These are phyloP conservation scores for Trachelus troglodyta DNA, from an alignment of 2,888 invertebrate genomes.

Conservation along the genomic window DNA sequence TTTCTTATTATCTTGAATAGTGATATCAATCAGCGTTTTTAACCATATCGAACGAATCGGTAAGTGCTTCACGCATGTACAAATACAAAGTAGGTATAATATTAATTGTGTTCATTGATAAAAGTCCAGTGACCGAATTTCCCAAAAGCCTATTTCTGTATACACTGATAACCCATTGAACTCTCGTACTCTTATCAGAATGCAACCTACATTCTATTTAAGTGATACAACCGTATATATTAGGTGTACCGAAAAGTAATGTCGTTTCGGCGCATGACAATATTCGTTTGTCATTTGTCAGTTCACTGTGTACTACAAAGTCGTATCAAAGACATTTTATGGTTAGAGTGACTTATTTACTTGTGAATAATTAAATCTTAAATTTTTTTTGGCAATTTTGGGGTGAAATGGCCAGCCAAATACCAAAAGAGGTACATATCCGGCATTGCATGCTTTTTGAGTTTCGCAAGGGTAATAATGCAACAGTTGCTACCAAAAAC, in stretches of 20 bases:
- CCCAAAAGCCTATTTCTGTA: not conserved
- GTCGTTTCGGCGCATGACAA: conserved; percentile 17
- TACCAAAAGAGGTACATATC: conserved; percentile 27
- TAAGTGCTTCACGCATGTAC: not conserved
- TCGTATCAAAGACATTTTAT: no score
- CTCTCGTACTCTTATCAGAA: not conserved
- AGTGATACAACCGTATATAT: not conserved
- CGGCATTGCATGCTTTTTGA: conserved; percentile 27
- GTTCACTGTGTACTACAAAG: no score
- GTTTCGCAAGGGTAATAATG: conserved; percentile 24
- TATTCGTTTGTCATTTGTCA: conserved; percentile 25
- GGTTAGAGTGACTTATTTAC: conserved; percentile 24
- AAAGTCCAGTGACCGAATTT: not conserved
- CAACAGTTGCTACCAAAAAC: conserved; percentile 6
- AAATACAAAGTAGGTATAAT: not conserved
- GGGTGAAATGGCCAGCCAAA: conserved; percentile 23
- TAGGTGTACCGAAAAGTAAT: conserved; percentile 21
- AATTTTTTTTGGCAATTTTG: conserved; percentile 23
- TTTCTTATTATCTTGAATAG: not conserved
- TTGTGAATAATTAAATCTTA: conserved; percentile 22
- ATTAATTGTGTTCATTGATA: no score
- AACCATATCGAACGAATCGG: not conserved
- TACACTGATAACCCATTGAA: not conserved
- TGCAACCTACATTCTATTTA: not conserved
- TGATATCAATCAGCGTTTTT: not conserved